A percentile compares a stretch with the other conserved stretches of the same genome.
phyloP scores from a whole-genome alignment of 2,113 vertebrate genomes.

The Pionites leucogaster region DNA sequence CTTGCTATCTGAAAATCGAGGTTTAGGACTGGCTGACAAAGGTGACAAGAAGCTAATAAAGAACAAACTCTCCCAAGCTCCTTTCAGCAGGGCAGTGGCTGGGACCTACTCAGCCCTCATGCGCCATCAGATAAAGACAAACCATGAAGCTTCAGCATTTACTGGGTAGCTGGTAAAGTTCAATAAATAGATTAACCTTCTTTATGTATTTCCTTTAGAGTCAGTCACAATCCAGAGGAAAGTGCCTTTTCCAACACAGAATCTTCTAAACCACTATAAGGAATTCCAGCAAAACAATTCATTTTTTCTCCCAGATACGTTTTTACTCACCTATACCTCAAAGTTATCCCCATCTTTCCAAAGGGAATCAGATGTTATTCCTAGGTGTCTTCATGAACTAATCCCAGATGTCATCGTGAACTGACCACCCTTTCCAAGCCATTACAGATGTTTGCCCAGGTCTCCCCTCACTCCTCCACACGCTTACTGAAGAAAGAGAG shows the following conservation, averaged over 20 bases:
- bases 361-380: background rate
- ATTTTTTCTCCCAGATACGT: background rate
- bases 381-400: background rate
- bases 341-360: background rate
- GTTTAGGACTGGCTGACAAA: background rate
- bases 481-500: background rate
- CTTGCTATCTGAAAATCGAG: background rate
- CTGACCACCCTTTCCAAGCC: background rate
- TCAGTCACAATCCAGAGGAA: background rate
- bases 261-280: background rate
- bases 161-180: background rate
- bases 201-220: background rate
- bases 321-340: background rate
- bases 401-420: background rate
- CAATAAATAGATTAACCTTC: background rate
- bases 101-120: background rate
- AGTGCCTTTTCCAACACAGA: background rate
- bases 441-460: background rate
- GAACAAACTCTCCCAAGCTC: background rate
- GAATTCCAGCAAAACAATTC: background rate
- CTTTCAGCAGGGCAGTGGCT: rapidly evolving
- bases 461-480: background rate
- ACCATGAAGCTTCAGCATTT: background rate
- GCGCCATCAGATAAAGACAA: background rate
- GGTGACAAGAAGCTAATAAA: background rate